Percentiles rank a stretch among this genome's conserved stretches.
Conservation (phyloP, 37 sponge, comb jelly and placozoan species). For the Ephydatia muelleri region DNA sequence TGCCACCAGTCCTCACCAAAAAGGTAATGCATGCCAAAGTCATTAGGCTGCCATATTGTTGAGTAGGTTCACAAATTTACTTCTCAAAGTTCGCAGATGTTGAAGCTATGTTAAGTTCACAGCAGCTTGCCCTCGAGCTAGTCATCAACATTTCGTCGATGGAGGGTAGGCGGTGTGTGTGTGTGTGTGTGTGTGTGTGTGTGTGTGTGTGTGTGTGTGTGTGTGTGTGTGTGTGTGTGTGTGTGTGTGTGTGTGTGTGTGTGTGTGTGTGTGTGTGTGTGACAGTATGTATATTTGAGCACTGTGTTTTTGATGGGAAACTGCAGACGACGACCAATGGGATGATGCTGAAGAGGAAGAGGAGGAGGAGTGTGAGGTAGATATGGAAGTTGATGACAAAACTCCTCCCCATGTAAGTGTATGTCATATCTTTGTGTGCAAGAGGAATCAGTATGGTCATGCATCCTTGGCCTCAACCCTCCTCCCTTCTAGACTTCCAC, state of each 20-base stretch:
- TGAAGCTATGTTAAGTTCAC: constrained; percentile 7
- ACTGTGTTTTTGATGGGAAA: neutral
- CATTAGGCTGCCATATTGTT: no score
- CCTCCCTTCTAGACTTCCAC: neutral
- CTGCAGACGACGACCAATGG: neutral
- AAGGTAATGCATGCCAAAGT: no score
- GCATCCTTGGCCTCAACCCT: neutral
- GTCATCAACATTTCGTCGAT: constrained; percentile 21
- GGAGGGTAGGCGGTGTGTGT: constrained; percentile 3
- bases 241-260: neutral
- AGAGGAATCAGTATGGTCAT: neutral
- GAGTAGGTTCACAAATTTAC: neutral
- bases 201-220: neutral
- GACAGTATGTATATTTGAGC: neutral
- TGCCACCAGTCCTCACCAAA: no score
- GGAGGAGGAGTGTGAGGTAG: neutral
- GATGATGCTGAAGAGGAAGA: constrained; percentile 3
- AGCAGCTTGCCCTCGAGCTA: constrained; percentile 35
- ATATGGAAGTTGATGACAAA: neutral
- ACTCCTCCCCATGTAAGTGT: neutral
- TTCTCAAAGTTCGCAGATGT: neutral
- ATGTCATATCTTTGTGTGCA: no score
- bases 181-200: neutral
- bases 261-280: neutral
- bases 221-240: neutral